Evolutionary conservation across 2,888 invertebrate genomes (phyloP).

Genomic region (Augiades crinisus): DNA sequence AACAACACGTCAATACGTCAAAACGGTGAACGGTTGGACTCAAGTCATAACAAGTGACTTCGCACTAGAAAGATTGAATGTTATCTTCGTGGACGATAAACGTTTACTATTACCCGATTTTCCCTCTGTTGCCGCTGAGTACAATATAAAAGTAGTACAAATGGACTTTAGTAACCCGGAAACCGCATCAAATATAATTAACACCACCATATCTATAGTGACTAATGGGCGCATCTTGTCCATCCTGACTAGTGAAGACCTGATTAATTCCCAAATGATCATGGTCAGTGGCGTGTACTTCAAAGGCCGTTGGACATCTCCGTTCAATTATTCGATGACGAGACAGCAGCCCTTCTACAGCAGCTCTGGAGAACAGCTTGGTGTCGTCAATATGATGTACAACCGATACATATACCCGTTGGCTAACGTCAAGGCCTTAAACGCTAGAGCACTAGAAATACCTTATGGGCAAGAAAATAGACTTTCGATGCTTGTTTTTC

Average conservation of each 20-base stretch:
- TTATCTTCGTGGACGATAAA: too few species aligned
- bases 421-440: conserved; percentile 75
- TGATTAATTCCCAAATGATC: conserved; percentile 79
- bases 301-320: conserved; percentile 86
- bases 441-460: conserved; percentile 84
- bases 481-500: conserved; percentile 84
- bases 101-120: too few species aligned
- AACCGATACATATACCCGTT: conserved; percentile 82
- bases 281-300: conserved; percentile 86
- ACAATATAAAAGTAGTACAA: too few species aligned
- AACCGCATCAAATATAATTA: too few species aligned
- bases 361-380: conserved; percentile 70
- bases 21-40: too few species aligned
- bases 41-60: too few species aligned
- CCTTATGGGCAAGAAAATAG: conserved; percentile 83
- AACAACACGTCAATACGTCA: too few species aligned
- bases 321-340: conserved; percentile 83
- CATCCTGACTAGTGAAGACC: conserved; percentile 57
- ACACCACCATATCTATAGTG: too few species aligned
- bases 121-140: too few species aligned
- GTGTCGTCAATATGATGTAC: conserved; percentile 89
- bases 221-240: conserved; percentile 58
- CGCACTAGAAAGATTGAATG: too few species aligned
- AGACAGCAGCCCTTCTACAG: too few species aligned
- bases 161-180: too few species aligned